Base-by-base conservation (phyloP, 2,888 invertebrate species). In the Ditylenchus weischeri region DNA sequence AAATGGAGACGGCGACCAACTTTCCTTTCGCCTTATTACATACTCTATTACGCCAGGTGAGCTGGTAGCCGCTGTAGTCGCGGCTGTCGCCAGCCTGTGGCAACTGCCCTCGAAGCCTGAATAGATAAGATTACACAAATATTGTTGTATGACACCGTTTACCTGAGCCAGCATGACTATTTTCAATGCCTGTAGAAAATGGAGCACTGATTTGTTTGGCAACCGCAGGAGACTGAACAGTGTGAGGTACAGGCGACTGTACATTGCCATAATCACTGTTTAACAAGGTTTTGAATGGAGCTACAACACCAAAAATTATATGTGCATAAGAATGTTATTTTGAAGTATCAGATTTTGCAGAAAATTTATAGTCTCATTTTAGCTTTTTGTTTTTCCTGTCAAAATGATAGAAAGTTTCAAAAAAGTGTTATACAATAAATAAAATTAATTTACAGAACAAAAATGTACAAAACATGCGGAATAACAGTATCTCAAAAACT, bases 201-300 rank as follows among this genome's bases (percentile, higher is more conserved):
- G 65, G n/a, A 35, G 63, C 29, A 50, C 10, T 54, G 5, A 23
- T 38, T 23, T 35, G 35, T 19, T 48, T 48, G n/a, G 58, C 21
- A 19, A 62, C 48, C 2, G 35, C 38, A 18, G 35, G 35, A 6
- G 49, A 48, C 7, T 47, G 43, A 13, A 19, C 11, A 23, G 29
- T 47, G 60, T 23, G 60, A 29, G 15, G 21, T 57, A 35, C 47
- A 58, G 58, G 57, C 21, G 48, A 35, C 15, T 36, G 35, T 18
- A 35, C 43, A 57, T 35, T 18, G 43, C 54, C 49, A 62, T 69
- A 36, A 63, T 64, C 60, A 66, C 43, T 58, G 68, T 68, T 62
- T 23, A 72, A 60, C 43, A 73, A 59, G 57, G 58, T 50, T 62
- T 69, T 70, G 67, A 75, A 76, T 13, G 70, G 72, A 3, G 72